A percentile compares a stretch with the other conserved stretches of the same genome.
Evolutionary conservation across 1,140 invertebrate species (phyloP).

Genomic region (Eumeta japonica): DNA sequence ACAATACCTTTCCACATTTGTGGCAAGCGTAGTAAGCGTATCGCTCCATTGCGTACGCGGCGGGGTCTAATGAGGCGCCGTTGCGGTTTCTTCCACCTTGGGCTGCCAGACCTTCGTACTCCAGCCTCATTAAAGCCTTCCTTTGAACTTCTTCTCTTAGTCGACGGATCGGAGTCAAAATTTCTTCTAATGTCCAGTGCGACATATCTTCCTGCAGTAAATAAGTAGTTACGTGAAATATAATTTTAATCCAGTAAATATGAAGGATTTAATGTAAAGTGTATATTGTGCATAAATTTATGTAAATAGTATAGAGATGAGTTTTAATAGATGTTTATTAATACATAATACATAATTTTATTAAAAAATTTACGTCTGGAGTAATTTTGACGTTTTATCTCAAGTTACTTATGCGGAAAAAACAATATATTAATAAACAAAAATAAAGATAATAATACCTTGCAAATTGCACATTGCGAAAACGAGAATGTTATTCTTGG

Average conservation of each 20-base stretch:
- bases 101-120: slow-evolving; percentile 88
- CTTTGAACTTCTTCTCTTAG: slow-evolving; percentile 87
- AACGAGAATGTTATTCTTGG: slow-evolving; percentile 96
- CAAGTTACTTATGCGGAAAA: too few species aligned
- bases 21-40: slow-evolving; percentile 99
- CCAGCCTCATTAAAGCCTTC: slow-evolving; percentile 94
- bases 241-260: too few species aligned
- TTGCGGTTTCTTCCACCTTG: slow-evolving; percentile 66
- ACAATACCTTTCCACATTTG: slow-evolving; percentile 87
- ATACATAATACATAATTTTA: too few species aligned
- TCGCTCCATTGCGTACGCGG: slow-evolving; percentile 90
- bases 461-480: slow-evolving; percentile 94
- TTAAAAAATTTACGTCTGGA: too few species aligned
- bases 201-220: slow-evolving; percentile 71
- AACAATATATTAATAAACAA: neutral
- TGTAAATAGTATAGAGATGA: too few species aligned
- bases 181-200: slow-evolving; percentile 75
- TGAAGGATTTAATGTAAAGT: too few species aligned
- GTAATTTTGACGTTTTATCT: too few species aligned
- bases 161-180: slow-evolving; percentile 76
- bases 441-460: slow-evolving; percentile 61
- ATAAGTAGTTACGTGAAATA: slow-evolving; percentile 3
- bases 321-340: too few species aligned
- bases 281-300: too few species aligned
- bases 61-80: slow-evolving; percentile 73